Percentiles rank a stretch among this genome's conserved stretches.
phyloP scores from a whole-genome alignment of 2,888 invertebrate species.

The Coremacera marginata region DNA sequence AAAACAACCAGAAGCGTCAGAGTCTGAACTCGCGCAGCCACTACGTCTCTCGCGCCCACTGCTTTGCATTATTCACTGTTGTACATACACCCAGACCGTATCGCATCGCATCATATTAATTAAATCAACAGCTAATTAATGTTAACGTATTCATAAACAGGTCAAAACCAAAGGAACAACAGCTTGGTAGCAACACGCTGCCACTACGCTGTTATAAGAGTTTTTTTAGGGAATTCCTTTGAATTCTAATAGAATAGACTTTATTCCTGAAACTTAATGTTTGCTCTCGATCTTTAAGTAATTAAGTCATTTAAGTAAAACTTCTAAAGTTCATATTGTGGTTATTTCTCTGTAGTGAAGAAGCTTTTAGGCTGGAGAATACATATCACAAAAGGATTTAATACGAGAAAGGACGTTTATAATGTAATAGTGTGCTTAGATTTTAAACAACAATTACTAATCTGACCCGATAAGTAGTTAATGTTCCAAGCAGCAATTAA shows the following conservation, averaged over 20 bases:
- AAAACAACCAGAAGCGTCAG: conserved; percentile 15
- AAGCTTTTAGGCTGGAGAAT: no score
- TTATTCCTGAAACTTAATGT: not conserved
- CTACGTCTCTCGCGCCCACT: conserved; percentile 9
- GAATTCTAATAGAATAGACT: not conserved
- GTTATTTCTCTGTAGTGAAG: no score
- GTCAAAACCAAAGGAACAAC: conserved; percentile 38
- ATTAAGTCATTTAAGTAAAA: no score
- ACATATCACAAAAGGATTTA: no score
- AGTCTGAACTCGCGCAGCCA: conserved; percentile 20
- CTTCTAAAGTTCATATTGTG: no score
- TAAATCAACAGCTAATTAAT: conserved; percentile 67
- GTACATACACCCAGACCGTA: conserved; percentile 19
- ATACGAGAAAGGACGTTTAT: not conserved
- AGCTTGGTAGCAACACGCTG: not conserved
- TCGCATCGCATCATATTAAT: conserved; percentile 56
- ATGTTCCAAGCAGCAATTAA: no score
- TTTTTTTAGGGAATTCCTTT: not conserved
- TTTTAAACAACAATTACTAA: no score
- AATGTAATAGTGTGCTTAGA: no score
- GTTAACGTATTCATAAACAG: conserved; percentile 64
- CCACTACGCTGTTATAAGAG: not conserved
- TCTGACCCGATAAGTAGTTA: no score
- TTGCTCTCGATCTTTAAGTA: not conserved
- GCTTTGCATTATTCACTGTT: not conserved